These are phyloP conservation scores for Sarcophaga caerulescens DNA, from an alignment of 2,888 invertebrate species.

Conservation along the genomic window DNA sequence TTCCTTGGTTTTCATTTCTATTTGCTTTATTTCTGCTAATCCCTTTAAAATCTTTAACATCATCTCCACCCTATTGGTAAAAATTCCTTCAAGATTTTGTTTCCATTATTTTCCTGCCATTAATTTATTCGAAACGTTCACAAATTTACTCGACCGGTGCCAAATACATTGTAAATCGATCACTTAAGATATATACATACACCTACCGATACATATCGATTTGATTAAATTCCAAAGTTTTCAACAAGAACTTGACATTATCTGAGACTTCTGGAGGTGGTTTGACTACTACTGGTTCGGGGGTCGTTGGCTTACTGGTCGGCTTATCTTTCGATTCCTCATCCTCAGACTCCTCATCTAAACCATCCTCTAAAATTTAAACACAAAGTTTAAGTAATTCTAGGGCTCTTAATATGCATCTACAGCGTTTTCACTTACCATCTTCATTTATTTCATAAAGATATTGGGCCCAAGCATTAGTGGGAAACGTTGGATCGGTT, in stretches of 20 bases:
- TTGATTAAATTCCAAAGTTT: slow-evolving; percentile 80
- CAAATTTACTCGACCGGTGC: too few relatives aligned
- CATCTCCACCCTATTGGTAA: too few relatives aligned
- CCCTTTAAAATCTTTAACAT: too few relatives aligned
- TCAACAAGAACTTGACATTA: slow-evolving; percentile 76
- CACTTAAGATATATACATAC: too few relatives aligned
- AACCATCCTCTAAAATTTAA: slow-evolving; percentile 73
- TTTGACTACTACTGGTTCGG: slow-evolving; percentile 63
- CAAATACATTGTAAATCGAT: too few relatives aligned
- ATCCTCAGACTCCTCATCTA: slow-evolving; percentile 76
- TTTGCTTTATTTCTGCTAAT: too few relatives aligned
- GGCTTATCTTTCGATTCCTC: slow-evolving; percentile 76
- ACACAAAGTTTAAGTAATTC: neutral
- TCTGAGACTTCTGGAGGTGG: slow-evolving; percentile 75
- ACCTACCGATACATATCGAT: slow-evolving; percentile 80
- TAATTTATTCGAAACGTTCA: too few relatives aligned
- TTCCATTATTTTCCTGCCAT: too few relatives aligned
- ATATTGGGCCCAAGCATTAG: slow-evolving; percentile 88
- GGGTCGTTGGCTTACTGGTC: slow-evolving; percentile 67
- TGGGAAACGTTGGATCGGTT: slow-evolving; percentile 86
- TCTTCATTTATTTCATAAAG: slow-evolving; percentile 81
- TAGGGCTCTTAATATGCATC: neutral
- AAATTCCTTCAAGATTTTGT: too few relatives aligned
- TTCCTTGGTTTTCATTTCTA: too few relatives aligned
- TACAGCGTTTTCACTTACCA: slow-evolving; percentile 69